Evolutionary conservation across 2,113 vertebrate species (phyloP), one percentile per base, ranked within the genome.

Genomic region (Phrynosoma platyrhinos): DNA sequence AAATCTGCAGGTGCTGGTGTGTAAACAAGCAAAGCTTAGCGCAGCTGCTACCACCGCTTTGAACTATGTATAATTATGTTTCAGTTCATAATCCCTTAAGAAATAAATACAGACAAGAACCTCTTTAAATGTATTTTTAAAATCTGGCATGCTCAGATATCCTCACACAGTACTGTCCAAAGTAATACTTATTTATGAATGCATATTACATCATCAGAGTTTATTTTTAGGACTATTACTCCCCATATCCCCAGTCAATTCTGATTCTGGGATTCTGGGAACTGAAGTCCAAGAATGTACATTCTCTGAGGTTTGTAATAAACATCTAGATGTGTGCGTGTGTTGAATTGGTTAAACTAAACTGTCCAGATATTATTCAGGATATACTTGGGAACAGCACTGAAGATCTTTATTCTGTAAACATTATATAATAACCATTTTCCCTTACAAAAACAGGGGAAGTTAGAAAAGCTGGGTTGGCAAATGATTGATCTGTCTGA

Each of bases 61-160:
- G 66, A 16, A 83, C 36, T 81, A 74, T 36, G 36, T 36, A 36
- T 14, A 69, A 71, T 89, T 89, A 30, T 71, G 16, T 77, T 84
- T 79, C 87, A 81, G 30, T 4, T 89, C 21, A 84, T 89, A 93
- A 88, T 16, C 42, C 71, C 92, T 88, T 87, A 83, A 66, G 79
- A 90, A 92, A 84, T 72, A 88, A 82, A 16, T 83, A 81, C 90
- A 93, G 90, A 66, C 12, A 86, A 72, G 47, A n/a, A 81, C 55
- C 82, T 91, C 82, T 42, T 86, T 42, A n/a, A 90, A 69, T 52
- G 78, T 69, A 89, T 72, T 72, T 78, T 91, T 62, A 77, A 91
- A 91, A 87, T 30, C 36, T 82, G 30, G 16, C 8, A 86, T 80
- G 36, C 81, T 84, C 25, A 86, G 88, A 90, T 72, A 1, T 21